Evolutionary conservation across 1,140 invertebrate species (phyloP).

Genomic region (Coelopa frigida): DNA sequence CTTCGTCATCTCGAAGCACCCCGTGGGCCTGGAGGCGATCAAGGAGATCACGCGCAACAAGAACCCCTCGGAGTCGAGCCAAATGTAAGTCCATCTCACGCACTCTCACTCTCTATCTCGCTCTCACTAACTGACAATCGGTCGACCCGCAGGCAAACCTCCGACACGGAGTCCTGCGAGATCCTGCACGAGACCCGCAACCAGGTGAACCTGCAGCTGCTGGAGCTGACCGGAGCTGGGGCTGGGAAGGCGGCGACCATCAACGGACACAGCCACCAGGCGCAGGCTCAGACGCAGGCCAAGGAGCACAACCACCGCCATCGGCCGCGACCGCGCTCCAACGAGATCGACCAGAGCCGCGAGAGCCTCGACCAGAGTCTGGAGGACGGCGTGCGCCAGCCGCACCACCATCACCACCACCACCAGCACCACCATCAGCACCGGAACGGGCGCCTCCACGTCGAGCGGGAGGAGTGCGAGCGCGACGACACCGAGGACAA

Average conservation of each 20-base stretch:
- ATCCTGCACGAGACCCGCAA: slow-evolving; percentile 40
- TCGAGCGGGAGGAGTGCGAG: slow-evolving; percentile 18
- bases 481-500: slow-evolving; percentile 42
- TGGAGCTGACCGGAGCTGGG: slow-evolving; percentile 20
- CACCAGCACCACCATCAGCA: slow-evolving; percentile 24
- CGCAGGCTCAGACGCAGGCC: slow-evolving; percentile 6
- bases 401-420: slow-evolving; percentile 32
- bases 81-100: slow-evolving; percentile 34
- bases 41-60: slow-evolving; percentile 44
- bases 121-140: too few relatives aligned
- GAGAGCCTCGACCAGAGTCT: slow-evolving; percentile 35
- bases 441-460: slow-evolving; percentile 23
- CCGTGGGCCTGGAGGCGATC: slow-evolving; percentile 43
- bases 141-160: slow-evolving; percentile 44
- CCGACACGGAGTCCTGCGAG: slow-evolving; percentile 43
- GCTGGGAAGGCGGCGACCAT: slow-evolving; percentile 12
- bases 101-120: background rate
- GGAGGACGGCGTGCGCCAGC: slow-evolving; percentile 17
- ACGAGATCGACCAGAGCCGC: slow-evolving; percentile 36
- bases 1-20: slow-evolving; percentile 42
- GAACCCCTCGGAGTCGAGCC: slow-evolving; percentile 41
- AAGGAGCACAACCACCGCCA: slow-evolving; percentile 27
- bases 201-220: slow-evolving; percentile 31
- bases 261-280: slow-evolving; percentile 3
- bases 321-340: slow-evolving; percentile 35